Conservation (phyloP, 1,140 invertebrate genomes). For the Colletes latitarsis region DNA sequence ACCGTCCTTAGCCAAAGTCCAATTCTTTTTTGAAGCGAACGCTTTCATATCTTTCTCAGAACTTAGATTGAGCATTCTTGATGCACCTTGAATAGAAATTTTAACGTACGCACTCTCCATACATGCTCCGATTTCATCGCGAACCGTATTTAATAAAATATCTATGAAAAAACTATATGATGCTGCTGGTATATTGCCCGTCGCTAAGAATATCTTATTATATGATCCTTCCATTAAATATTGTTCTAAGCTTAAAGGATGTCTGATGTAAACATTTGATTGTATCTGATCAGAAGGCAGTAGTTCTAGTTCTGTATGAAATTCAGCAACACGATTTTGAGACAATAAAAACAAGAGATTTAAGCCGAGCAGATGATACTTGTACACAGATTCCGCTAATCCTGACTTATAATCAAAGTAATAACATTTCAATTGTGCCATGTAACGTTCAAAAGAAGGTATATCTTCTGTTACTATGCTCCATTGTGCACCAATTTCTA, state of each 20-base stretch:
- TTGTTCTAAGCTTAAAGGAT: conserved; percentile 97
- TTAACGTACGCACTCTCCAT: conserved; percentile 98
- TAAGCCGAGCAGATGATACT: conserved; percentile 96
- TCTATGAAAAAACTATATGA: conserved; percentile 99
- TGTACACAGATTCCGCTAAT: conserved; percentile 95
- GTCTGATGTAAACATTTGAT: conserved; percentile 96
- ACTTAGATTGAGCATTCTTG: conserved; percentile 93
- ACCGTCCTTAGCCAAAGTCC: conserved; percentile 90
- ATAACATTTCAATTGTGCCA: conserved; percentile 98
- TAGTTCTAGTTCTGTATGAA: conserved; percentile 98
- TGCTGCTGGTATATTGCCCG: conserved; percentile 97
- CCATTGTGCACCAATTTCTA: conserved; percentile 98
- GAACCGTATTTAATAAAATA: conserved; percentile 96
- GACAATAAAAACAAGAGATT: conserved; percentile 98
- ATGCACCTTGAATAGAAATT: conserved; percentile 93
- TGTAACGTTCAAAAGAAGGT: conserved; percentile 96
- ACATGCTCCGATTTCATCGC: conserved; percentile 97
- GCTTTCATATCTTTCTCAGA: conserved; percentile 88
- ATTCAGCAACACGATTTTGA: conserved; percentile 98
- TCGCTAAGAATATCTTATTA: conserved; percentile 96
- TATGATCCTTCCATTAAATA: conserved; percentile 99
- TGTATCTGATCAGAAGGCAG: conserved; percentile 96
- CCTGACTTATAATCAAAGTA: conserved; percentile 98
- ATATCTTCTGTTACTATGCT: conserved; percentile 96
- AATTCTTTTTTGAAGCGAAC: conserved; percentile 91